phyloP scores from a whole-genome alignment of 2,888 invertebrate species.

The Archips crataeganus region DNA sequence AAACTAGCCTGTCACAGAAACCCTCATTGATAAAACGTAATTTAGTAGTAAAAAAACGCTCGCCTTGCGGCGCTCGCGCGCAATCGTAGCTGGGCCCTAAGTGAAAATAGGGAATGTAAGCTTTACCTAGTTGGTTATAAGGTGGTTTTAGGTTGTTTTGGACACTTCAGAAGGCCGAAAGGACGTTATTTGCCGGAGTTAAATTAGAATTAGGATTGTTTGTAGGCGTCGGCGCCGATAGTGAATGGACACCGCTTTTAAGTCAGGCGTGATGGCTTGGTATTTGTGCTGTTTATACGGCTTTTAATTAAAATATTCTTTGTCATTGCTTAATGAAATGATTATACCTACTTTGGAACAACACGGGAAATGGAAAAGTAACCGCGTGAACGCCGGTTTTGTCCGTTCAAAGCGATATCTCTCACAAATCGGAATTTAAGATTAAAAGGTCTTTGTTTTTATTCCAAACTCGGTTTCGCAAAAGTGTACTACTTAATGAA shows the following conservation, averaged over 20 bases:
- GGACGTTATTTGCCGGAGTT: conserved; percentile 27
- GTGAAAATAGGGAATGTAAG: neutral
- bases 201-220: conserved; percentile 37
- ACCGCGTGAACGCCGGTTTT: neutral
- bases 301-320: neutral
- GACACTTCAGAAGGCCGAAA: conserved; percentile 20
- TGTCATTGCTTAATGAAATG: neutral
- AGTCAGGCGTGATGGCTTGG: neutral
- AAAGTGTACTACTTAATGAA: too few species aligned
- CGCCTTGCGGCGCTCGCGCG: too few species aligned
- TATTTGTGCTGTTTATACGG: neutral
- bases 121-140: conserved; percentile 2
- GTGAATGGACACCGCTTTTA: conserved; percentile 9
- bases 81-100: neutral
- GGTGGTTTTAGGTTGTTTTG: neutral
- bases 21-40: too few species aligned
- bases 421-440: too few species aligned
- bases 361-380: neutral
- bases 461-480: too few species aligned
- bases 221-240: conserved; percentile 26
- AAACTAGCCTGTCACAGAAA: too few species aligned
- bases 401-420: too few species aligned
- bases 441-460: too few species aligned
- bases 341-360: neutral
- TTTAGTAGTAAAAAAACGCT: too few species aligned